These are phyloP conservation scores for Geophilus truncorum DNA, from an alignment of 2,888 invertebrate genomes.

Conservation along the genomic window DNA sequence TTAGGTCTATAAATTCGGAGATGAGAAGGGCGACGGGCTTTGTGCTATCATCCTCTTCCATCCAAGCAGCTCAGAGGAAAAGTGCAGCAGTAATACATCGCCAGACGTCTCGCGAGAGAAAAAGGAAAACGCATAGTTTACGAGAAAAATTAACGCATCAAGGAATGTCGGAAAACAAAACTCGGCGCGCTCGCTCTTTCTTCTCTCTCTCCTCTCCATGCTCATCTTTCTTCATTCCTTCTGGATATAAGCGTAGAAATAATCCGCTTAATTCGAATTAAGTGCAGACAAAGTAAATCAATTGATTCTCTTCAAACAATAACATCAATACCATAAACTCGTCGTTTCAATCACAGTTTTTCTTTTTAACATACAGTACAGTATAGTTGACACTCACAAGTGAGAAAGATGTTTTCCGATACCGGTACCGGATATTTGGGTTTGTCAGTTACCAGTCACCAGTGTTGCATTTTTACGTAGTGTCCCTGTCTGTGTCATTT, in stretches of 20 bases:
- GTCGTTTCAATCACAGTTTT: neutral
- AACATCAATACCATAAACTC: neutral
- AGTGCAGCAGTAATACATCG: conserved; percentile 21
- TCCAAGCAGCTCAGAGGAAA: neutral
- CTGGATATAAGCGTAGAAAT: neutral
- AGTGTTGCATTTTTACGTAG: neutral
- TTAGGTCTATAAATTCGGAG: conserved; percentile 31
- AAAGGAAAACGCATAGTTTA: conserved; percentile 27
- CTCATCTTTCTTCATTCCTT: neutral
- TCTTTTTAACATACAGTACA: too few species aligned
- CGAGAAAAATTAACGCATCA: conserved; percentile 23
- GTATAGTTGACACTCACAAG: too few species aligned
- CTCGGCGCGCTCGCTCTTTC: neutral
- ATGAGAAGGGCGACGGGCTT: conserved; percentile 23
- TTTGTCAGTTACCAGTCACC: neutral
- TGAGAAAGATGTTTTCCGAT: too few species aligned
- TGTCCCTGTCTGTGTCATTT: neutral
- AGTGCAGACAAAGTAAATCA: neutral
- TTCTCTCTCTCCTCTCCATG: too few species aligned
- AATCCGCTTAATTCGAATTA: neutral
- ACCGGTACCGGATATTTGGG: neutral
- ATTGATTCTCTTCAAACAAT: neutral
- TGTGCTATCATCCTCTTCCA: conserved; percentile 18
- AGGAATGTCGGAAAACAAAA: conserved; percentile 24
- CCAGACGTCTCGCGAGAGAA: neutral